Evolutionary conservation across 2,797 vertebrate genomes (phyloP).

Genomic region (Rhabdophis nuchalis): DNA sequence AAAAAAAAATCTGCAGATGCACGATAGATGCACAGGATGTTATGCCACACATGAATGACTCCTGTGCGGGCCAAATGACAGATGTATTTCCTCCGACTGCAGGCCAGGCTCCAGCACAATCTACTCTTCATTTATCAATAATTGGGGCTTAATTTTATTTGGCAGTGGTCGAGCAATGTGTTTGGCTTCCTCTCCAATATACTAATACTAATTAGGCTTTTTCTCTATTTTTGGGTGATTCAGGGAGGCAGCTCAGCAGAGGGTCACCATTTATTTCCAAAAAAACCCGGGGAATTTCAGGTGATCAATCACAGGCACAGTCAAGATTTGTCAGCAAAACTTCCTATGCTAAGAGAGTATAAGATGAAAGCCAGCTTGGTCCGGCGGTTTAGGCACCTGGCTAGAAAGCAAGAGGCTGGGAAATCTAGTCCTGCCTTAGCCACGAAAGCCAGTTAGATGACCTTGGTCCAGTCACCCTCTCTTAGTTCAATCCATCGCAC

Average conservation of each 20-base stretch:
- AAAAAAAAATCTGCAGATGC: constrained; percentile 78
- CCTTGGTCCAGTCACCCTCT: not conserved
- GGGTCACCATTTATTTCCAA: constrained; percentile 54
- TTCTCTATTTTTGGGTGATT: constrained; percentile 16
- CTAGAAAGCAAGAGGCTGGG: not conserved
- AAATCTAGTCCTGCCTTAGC: not conserved
- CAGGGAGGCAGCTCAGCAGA: not conserved
- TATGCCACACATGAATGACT: constrained; percentile 79
- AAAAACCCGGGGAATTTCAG: constrained; percentile 52
- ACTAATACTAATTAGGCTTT: constrained; percentile 77
- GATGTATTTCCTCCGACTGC: constrained; percentile 81
- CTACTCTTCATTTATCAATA: constrained; percentile 89
- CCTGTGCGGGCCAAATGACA: constrained; percentile 76
- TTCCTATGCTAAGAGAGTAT: constrained; percentile 22
- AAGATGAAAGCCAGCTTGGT: not conserved
- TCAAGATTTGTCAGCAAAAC: constrained; percentile 36
- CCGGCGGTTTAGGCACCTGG: not conserved
- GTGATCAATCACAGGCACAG: constrained; percentile 50
- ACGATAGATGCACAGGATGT: constrained; percentile 84
- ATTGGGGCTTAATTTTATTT: constrained; percentile 87
- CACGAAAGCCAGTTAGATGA: not conserved
- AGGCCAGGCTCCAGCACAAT: constrained; percentile 85
- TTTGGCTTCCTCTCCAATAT: constrained; percentile 81
- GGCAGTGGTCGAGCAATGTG: constrained; percentile 76
- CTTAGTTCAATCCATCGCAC: not conserved